Percentiles rank a stretch among this genome's conserved stretches.
Evolutionary conservation across 1,140 invertebrate species (phyloP).

Genomic region (Drosophila subpulchrella): DNA sequence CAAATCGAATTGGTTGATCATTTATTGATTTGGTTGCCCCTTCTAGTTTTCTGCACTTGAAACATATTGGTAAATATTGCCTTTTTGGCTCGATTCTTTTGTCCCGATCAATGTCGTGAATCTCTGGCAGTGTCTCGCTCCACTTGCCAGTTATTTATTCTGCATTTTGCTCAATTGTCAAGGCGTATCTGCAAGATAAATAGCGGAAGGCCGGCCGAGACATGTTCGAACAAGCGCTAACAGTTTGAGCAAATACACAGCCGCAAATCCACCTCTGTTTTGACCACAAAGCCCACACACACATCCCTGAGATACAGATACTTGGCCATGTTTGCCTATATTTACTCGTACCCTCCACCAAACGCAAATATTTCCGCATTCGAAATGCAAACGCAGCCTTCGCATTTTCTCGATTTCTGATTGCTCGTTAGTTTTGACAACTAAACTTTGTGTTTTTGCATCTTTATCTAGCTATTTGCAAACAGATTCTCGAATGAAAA

Average conservation of each 20-base stretch:
- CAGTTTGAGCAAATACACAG: slow-evolving; percentile 41
- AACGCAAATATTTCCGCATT: slow-evolving; percentile 50
- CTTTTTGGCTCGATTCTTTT: slow-evolving; percentile 3
- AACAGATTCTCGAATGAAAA: slow-evolving; percentile 3
- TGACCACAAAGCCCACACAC: slow-evolving; percentile 31
- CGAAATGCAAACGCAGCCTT: slow-evolving; percentile 41
- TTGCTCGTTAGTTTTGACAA: slow-evolving; percentile 50
- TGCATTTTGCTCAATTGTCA: slow-evolving; percentile 48
- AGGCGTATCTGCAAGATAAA: slow-evolving; percentile 50
- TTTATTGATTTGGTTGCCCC: no score
- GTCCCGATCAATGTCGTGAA: slow-evolving; percentile 12
- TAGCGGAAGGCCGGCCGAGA: slow-evolving; percentile 40
- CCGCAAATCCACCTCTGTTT: slow-evolving; percentile 34
- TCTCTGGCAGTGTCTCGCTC: slow-evolving; percentile 9
- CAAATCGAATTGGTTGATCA: no score
- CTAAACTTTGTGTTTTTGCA: slow-evolving; percentile 24
- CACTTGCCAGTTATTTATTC: slow-evolving; percentile 24
- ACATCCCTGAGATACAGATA: slow-evolving; percentile 3
- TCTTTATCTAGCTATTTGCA: slow-evolving; percentile 2
- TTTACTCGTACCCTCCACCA: slow-evolving; percentile 11
- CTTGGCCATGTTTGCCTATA: slow-evolving; percentile 15
- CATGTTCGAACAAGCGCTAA: slow-evolving; percentile 43
- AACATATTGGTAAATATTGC: slow-evolving; percentile 50
- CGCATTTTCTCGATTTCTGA: slow-evolving; percentile 13
- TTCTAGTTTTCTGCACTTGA: slow-evolving; percentile 11